Evolutionary conservation across 2,113 vertebrate genomes (phyloP), one percentile per base, ranked within the genome.

Genomic region (Eretmochelys imbricata): DNA sequence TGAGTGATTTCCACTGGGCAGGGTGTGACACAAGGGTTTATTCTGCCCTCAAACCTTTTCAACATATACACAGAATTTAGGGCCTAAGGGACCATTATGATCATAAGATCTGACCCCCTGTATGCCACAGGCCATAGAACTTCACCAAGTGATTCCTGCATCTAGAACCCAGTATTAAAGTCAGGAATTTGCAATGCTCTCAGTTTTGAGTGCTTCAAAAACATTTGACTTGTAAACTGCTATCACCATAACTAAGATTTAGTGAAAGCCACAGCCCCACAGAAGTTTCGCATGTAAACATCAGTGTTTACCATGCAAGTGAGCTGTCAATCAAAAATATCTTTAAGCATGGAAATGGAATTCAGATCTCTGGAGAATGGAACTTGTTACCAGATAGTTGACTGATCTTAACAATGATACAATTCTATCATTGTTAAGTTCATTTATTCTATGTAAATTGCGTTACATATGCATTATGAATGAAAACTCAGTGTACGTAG

Each of bases 61-160:
- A 72, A 22, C 35, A 38, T 38, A 72, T 38, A 72, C 17, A 59
- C 29, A 59, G 62, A 80, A 11, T 22, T 12, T 6, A 2, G 35
- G 19, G 22, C 50, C 83, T 12, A 42, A 0, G 1, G 2, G 1
- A 20, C 6, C 48, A 49, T 29, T 65, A 20, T n/a, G 80, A 25
- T 31, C 20, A 8, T 55, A 50, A 85, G 35, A 49, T 20, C 3
- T 13, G 51, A 10, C 4, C 10, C 75, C 65, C 42, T 10, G 53
- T 6, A 16, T 80, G 6, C 29, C 12, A 5, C 0, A 7, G 27
- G 1, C 0, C 19, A 55, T 0, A n/a, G 11, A 75, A 5, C 24
- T 49, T 79, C 48, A 29, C 65, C 17, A 29, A 62, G 80, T 16
- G 14, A 94, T 25, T 55, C 38, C 55, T 94, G 75, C 7, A n/a